Evolutionary conservation across 2,888 invertebrate genomes (phyloP), one percentile per base, ranked within the genome.

Genomic region (Siphonodentalium dalli): DNA sequence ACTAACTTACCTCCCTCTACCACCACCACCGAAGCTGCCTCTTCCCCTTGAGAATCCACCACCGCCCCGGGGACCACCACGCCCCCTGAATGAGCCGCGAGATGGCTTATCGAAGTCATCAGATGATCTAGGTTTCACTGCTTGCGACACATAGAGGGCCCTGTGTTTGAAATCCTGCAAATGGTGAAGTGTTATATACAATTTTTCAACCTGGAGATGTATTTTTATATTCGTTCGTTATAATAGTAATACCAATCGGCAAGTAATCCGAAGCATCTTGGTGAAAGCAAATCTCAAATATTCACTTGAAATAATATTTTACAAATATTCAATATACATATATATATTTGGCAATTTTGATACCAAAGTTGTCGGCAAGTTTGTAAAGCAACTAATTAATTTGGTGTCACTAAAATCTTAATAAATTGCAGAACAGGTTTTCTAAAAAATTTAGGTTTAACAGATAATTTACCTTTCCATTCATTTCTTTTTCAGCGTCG

Each of bases 401-500:
- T 15, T 37, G n/a, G 7, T 37, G 37, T 37, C 9, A 13, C 37
- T 15, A n/a, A n/a, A n/a, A n/a, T n/a, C n/a, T n/a, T n/a, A n/a
- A n/a, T n/a, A n/a, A n/a, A n/a, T n/a, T n/a, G n/a, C n/a, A n/a
- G n/a, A n/a, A n/a, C n/a, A n/a, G n/a, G n/a, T n/a, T n/a, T n/a
- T n/a, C n/a, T n/a, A n/a, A n/a, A n/a, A n/a, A n/a, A n/a, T n/a
- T n/a, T n/a, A n/a, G n/a, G n/a, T n/a, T n/a, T n/a, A n/a, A n/a
- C n/a, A n/a, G 5, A 7, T 26, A 21, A 23, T 53, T 48, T 62
- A 75, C 75, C 56, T 68, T 65, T 54, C 65, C 65, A 60, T 75
- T 67, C 52, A 75, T 57, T 23, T 54, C 58, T 58, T 75, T 72
- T 5, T 71, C 66, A n/a, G 75, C 75, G 50, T 71, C 71, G 37